Percentiles rank a stretch among this genome's conserved stretches.
phyloP scores from a whole-genome alignment of 2,797 vertebrate genomes.

The Notamacropus eugenii region DNA sequence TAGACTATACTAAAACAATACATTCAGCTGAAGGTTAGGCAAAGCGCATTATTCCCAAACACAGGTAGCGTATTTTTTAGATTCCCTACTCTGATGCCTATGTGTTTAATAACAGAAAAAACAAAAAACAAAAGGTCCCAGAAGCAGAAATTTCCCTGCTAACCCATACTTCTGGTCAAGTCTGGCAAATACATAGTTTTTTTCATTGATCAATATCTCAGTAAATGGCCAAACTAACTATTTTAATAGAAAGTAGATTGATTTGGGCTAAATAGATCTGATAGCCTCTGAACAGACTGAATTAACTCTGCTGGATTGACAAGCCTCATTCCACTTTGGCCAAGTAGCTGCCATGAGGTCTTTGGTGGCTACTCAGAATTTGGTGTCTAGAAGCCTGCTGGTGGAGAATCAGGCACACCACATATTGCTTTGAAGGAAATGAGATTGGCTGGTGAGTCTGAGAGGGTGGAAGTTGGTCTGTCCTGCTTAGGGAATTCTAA shows the following conservation, averaged over 20 bases:
- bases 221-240: neutral
- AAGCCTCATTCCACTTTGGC: neutral
- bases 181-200: neutral
- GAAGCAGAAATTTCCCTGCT: neutral
- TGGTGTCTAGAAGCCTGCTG: neutral
- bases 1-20: conserved; percentile 90
- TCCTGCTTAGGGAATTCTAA: conserved; percentile 35
- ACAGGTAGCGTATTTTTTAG: conserved; percentile 84
- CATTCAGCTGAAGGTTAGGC: conserved; percentile 92
- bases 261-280: conserved; percentile 46
- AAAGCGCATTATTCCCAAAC: conserved; percentile 87
- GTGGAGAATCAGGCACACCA: conserved; percentile 1
- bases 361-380: neutral
- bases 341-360: neutral
- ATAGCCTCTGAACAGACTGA: neutral
- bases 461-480: conserved; percentile 13
- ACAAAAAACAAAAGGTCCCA: conserved; percentile 17
- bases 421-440: conserved; percentile 26
- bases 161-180: neutral
- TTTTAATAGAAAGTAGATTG: conserved; percentile 27
- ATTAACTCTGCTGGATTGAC: neutral
- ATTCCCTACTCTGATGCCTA: conserved; percentile 66
- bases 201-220: neutral
- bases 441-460: conserved; percentile 27
- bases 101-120: conserved; percentile 57